Evolutionary conservation across 2,888 invertebrate species (phyloP).

Genomic region (Thera obeliscata): DNA sequence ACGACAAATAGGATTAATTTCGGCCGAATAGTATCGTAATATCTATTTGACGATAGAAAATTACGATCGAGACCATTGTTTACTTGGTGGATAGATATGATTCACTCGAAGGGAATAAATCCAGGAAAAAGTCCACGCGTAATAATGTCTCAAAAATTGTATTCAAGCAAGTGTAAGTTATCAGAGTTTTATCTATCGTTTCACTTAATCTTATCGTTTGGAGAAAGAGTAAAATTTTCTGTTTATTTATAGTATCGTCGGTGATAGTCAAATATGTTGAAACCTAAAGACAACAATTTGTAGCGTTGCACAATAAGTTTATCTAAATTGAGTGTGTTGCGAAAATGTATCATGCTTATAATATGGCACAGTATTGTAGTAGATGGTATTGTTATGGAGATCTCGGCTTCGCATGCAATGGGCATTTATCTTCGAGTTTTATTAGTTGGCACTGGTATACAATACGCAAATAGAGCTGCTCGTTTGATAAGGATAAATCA

Average conservation of each 20-base stretch:
- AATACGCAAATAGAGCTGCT: conserved; percentile 30
- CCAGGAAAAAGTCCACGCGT: not conserved
- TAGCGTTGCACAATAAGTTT: conserved; percentile 58
- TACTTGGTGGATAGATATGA: not conserved
- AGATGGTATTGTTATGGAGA: conserved; percentile 63
- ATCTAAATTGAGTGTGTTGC: conserved; percentile 55
- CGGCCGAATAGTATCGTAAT: conserved; percentile 57
- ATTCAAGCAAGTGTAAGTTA: conserved; percentile 20
- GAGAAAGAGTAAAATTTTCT: conserved; percentile 62
- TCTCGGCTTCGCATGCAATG: conserved; percentile 49
- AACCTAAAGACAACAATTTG: conserved; percentile 58
- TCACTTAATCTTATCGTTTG: conserved; percentile 72
- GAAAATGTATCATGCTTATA: conserved; percentile 52
- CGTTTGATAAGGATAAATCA: conserved; percentile 30
- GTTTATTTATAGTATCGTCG: conserved; percentile 68
- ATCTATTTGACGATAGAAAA: conserved; percentile 47
- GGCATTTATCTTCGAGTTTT: conserved; percentile 27
- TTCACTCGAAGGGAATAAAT: conserved; percentile 13
- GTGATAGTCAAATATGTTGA: conserved; percentile 73
- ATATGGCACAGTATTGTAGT: conserved; percentile 43
- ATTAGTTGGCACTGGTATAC: conserved; percentile 22
- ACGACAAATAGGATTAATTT: conserved; percentile 79
- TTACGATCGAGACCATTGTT: conserved; percentile 32
- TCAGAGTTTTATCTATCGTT: conserved; percentile 52
- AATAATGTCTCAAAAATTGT: conserved; percentile 1